Conservation (phyloP, 2,797 vertebrate genomes). For the Limnodromus scolopaceus region DNA sequence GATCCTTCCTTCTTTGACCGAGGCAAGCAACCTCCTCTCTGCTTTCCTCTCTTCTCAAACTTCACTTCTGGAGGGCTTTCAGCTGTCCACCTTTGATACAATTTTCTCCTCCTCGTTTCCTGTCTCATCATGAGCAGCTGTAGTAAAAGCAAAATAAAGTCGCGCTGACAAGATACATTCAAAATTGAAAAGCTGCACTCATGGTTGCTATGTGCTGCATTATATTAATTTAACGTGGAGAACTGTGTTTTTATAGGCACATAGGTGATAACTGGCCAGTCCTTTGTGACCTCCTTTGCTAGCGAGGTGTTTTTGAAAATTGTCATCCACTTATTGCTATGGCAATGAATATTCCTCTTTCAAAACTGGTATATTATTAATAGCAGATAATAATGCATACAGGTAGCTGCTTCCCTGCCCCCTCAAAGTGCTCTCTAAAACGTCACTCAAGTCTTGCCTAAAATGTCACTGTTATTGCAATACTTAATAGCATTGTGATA, state of each 20-base stretch:
- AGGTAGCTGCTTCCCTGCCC: not conserved
- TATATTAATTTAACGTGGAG: not conserved
- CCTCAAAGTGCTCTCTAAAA: not conserved
- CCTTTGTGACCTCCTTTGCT: not conserved
- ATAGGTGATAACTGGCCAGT: not conserved
- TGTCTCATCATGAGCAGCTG: not conserved
- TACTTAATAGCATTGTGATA: not conserved
- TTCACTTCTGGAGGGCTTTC: not conserved
- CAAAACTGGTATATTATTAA: not conserved
- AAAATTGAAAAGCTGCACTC: not conserved
- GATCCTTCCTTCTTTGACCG: not conserved
- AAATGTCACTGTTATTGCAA: conserved; percentile 1
- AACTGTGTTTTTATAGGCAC: not conserved
- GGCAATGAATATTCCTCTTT: conserved; percentile 45
- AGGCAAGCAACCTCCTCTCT: not conserved
- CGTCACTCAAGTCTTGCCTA: not conserved
- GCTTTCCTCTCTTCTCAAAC: not conserved
- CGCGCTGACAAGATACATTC: not conserved
- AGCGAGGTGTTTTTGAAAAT: conserved; percentile 13
- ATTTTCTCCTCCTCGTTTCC: not conserved
- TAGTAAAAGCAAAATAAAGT: not conserved
- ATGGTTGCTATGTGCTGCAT: not conserved
- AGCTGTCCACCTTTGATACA: not conserved
- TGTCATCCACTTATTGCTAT: not conserved
- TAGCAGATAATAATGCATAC: conserved; percentile 1